phyloP scores from a whole-genome alignment of 1,140 invertebrate species.

The Zophobas morio region DNA sequence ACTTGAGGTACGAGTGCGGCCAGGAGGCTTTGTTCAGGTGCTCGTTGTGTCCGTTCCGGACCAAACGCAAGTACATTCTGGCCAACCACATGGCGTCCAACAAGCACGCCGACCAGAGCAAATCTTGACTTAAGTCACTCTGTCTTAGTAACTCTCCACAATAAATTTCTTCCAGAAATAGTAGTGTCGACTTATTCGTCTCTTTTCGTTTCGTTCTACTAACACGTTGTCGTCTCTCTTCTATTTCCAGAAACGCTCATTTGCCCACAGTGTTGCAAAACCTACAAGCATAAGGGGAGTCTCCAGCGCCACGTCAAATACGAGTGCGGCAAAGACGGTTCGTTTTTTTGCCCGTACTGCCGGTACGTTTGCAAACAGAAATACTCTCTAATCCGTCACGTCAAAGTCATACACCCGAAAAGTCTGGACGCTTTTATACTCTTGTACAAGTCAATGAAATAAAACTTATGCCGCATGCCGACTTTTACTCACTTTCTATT shows the following conservation, averaged over 20 bases:
- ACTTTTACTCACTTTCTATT: neutral
- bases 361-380: constrained; percentile 48
- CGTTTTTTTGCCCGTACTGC: constrained; percentile 45
- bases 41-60: no score
- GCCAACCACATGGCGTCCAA: no score
- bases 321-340: constrained; percentile 49
- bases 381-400: constrained; percentile 33
- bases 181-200: no score
- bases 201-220: no score
- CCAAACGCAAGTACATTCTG: no score
- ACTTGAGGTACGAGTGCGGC: no score
- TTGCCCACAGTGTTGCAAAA: constrained; percentile 31
- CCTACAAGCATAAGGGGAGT: constrained; percentile 43
- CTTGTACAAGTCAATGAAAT: constrained; percentile 14
- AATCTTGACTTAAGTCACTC: no score
- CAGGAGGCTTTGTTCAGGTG: no score
- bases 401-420: constrained; percentile 28
- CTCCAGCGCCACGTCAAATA: constrained; percentile 50
- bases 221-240: neutral
- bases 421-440: constrained; percentile 2
- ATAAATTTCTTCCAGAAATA: no score
- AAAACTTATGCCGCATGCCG: constrained; percentile 3
- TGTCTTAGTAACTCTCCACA: no score
- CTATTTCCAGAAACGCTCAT: neutral
- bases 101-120: no score